Evolutionary conservation across 2,113 vertebrate genomes (phyloP).

Genomic region (human): DNA sequence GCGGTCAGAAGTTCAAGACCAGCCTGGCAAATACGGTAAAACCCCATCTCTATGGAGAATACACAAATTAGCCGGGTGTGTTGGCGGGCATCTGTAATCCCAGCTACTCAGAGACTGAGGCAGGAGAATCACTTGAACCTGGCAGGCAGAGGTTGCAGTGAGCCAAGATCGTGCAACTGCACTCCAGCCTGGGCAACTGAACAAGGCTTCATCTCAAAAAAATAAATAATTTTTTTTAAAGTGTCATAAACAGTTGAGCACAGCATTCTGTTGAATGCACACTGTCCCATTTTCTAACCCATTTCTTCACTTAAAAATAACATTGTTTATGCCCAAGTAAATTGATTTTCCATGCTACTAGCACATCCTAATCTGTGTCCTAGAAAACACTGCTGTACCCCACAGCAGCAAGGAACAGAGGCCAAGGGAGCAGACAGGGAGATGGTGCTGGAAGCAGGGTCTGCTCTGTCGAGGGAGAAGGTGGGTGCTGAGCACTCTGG

Average conservation of each 20-base stretch:
- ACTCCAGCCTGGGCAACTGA: not conserved
- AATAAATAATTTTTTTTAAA: not conserved
- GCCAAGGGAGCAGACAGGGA: not conserved
- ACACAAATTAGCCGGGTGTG: not conserved
- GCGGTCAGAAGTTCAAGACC: not conserved
- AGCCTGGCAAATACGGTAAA: not conserved
- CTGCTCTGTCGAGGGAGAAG: no score
- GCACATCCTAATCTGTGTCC: not conserved
- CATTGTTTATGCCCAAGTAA: not conserved
- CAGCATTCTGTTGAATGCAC: not conserved
- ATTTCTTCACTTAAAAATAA: not conserved
- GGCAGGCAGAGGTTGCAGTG: not conserved
- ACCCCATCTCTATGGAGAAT: not conserved
- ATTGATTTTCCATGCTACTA: not conserved
- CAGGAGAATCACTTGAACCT: not conserved
- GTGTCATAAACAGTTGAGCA: not conserved
- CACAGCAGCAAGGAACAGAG: no score
- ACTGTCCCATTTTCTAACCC: no score
- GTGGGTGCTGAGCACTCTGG: not conserved
- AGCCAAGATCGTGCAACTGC: not conserved
- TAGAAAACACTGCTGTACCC: not conserved
- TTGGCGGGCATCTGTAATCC: not conserved
- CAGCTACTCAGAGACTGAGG: not conserved
- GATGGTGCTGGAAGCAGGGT: no score
- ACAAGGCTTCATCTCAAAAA: not conserved